Percentiles rank a stretch among this genome's conserved stretches.
These are phyloP conservation scores for Brachionus manjavacas DNA, from an alignment of 1,140 invertebrate genomes.

Conservation along the genomic window DNA sequence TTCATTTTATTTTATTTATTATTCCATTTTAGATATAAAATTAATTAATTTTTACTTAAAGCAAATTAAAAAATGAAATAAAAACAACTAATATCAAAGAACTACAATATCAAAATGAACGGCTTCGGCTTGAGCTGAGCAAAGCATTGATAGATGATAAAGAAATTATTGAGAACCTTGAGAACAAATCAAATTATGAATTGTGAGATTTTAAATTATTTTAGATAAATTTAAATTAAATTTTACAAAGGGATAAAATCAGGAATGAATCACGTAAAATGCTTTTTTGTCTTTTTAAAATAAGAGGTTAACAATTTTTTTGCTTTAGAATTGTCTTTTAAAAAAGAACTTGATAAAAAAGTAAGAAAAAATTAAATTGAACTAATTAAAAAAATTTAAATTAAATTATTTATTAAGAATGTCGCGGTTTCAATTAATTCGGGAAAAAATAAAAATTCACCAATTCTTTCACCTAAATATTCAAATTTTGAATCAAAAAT, in stretches of 20 bases:
- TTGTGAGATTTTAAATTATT: not conserved
- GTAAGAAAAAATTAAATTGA: not conserved
- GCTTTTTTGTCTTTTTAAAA: not conserved
- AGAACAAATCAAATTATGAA: not conserved
- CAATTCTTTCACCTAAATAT: not conserved
- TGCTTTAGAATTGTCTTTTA: not conserved
- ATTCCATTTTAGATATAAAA: too few relatives aligned
- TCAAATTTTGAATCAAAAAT: not conserved
- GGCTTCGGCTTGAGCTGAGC: conserved; percentile 25
- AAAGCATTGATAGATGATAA: conserved; percentile 31
- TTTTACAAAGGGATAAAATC: not conserved
- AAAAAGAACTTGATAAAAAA: not conserved
- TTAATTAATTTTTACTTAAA: not conserved
- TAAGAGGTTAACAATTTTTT: not conserved
- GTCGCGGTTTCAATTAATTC: not conserved
- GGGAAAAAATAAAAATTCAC: not conserved
- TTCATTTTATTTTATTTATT: too few relatives aligned
- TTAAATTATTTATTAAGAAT: not conserved
- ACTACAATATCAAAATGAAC: conserved; percentile 1
- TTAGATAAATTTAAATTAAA: not conserved
- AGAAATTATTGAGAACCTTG: not conserved
- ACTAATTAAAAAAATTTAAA: too few relatives aligned
- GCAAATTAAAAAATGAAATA: conserved; percentile 30
- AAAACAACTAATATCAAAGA: conserved; percentile 41
- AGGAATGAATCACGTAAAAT: not conserved